Base-by-base conservation (phyloP, 2,797 vertebrate species). In the Lutjanus campechanus region DNA sequence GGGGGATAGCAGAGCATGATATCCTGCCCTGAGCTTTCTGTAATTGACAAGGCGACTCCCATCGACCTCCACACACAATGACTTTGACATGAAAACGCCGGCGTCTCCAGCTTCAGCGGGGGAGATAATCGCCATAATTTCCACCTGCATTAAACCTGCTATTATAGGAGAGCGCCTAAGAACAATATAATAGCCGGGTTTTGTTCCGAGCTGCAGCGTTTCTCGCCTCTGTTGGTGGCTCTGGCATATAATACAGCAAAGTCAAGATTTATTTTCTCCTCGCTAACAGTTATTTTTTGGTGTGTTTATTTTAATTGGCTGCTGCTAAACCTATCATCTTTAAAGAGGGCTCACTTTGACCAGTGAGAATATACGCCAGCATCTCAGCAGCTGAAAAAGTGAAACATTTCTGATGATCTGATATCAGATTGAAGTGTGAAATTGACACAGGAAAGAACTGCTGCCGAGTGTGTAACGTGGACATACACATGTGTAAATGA, bases 121-220 rank as follows among this genome's bases (percentile, higher is more conserved):
- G 68, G 58, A 89, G 84, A 91, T 91, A 90, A 92, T 91, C 54
- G 71, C 83, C 62, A 83, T 90, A 63, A 93, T 91, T 92, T 89
- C 76, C 90, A 89, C 83, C 86, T 83, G 87, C 78, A 87, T 84
- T 79, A 84, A 91, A 90, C 82, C 87, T 76, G 85, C 77, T 91
- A 91, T 94, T 93, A 90, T 60, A 59, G 56, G 15, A 66, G n/a
- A 53, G 55, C 1, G 22, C 63, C 66, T 20, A 3, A 75, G 82
- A 83, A 83, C 77, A 85, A 77, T 76, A 77, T 81, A 76, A 81
- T 80, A 63, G 69, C 71, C 36, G 4, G 54, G 76, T 60, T 81
- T 75, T 73, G 69, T 79, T 74, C 61, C 0, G 43, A 82, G 76
- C 65, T 47, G 51, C 13, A 60, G 71, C 47, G 29, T 72, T 22